These are phyloP conservation scores for Bucco capensis DNA, from an alignment of 2,113 vertebrate genomes.

Conservation along the genomic window DNA sequence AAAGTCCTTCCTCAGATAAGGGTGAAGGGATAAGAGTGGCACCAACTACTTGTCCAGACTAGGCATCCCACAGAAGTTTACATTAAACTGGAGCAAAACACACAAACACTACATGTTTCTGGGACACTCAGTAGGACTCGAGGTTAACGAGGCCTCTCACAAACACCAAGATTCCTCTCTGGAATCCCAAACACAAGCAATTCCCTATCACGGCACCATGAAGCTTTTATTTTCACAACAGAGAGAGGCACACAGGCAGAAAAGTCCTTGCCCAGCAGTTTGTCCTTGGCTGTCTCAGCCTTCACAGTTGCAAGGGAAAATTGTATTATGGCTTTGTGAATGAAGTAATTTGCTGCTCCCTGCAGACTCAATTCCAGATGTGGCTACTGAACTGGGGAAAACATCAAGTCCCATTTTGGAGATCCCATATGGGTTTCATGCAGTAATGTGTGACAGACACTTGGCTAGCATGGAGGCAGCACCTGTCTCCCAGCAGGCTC, in stretches of 20 bases:
- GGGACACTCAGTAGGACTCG: neutral
- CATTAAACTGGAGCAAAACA: neutral
- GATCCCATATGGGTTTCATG: fast-evolving
- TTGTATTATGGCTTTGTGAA: neutral
- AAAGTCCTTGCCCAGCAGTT: neutral
- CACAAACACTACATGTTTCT: too few relatives aligned
- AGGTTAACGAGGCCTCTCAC: neutral
- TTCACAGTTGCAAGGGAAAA: neutral
- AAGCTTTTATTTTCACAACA: neutral
- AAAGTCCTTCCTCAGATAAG: neutral
- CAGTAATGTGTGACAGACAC: neutral
- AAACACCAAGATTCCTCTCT: neutral
- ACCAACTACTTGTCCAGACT: fast-evolving
- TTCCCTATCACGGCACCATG: neutral
- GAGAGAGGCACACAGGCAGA: neutral
- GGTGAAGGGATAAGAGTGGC: neutral
- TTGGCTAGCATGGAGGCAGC: neutral
- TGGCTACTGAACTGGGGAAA: neutral
- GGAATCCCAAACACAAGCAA: neutral
- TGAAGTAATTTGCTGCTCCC: neutral
- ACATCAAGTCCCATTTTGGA: neutral
- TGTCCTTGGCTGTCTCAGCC: neutral
- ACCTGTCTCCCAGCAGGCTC: neutral
- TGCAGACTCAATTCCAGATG: neutral
- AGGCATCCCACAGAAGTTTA: neutral